Conservation (phyloP, 1,140 invertebrate genomes). For the Dinothrombium tinctorium region DNA sequence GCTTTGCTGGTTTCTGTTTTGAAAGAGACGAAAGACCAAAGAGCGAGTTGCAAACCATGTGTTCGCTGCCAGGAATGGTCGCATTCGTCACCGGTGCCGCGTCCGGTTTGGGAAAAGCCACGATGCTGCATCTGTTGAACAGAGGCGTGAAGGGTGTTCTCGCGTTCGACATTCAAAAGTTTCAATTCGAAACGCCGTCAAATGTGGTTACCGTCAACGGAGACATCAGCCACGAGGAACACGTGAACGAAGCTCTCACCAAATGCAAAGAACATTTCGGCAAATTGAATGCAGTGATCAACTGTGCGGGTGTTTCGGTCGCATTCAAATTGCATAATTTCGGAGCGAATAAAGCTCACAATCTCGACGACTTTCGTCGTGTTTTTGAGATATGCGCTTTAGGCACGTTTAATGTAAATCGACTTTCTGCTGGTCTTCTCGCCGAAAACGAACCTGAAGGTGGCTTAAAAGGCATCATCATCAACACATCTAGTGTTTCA, state of each 20-base stretch:
- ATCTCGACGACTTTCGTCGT: slow-evolving; percentile 30
- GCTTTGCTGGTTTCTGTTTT: too few relatives aligned
- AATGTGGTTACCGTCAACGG: too few relatives aligned
- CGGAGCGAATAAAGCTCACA: slow-evolving; percentile 51
- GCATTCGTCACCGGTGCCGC: slow-evolving; percentile 73
- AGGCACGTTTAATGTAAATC: slow-evolving; percentile 84
- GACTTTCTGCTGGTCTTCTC: slow-evolving; percentile 52
- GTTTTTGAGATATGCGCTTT: slow-evolving; percentile 46
- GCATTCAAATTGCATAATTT: slow-evolving; percentile 75
- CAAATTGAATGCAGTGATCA: slow-evolving; percentile 59
- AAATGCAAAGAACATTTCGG: slow-evolving; percentile 57
- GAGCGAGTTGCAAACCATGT: too few relatives aligned
- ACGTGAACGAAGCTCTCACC: slow-evolving; percentile 49
- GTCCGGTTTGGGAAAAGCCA: slow-evolving; percentile 69
- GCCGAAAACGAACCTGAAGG: slow-evolving; percentile 56
- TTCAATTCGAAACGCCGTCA: too few relatives aligned
- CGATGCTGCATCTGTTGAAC: slow-evolving; percentile 48
- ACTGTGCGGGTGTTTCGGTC: slow-evolving; percentile 79
- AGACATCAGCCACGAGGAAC: slow-evolving; percentile 56
- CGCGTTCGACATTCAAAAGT: slow-evolving; percentile 38
- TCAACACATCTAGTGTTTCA: slow-evolving; percentile 87
- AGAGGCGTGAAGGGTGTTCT: slow-evolving; percentile 52
- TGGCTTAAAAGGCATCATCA: slow-evolving; percentile 66
- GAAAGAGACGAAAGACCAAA: too few relatives aligned
- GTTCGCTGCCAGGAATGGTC: slow-evolving; percentile 21